phyloP scores from a whole-genome alignment of 2,888 invertebrate genomes.

The Deilephila porcellus region DNA sequence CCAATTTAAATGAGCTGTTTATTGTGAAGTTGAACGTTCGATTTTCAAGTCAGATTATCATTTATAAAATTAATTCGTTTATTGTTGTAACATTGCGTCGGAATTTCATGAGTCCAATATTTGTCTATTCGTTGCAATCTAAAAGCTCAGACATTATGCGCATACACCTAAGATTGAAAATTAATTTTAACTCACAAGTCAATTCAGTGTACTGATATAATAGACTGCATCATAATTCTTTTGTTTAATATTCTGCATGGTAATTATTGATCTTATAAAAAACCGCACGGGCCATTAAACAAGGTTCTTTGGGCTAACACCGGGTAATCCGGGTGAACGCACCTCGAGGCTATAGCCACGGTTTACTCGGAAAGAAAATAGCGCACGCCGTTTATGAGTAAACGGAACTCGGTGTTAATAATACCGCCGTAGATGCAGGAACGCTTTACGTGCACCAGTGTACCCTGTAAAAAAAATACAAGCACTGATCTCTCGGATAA shows the following conservation, averaged over 20 bases:
- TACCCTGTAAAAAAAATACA: slow-evolving; percentile 32
- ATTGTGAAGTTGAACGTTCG: no score
- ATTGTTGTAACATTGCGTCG: no score
- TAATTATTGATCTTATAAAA: slow-evolving; percentile 40
- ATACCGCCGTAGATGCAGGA: slow-evolving; percentile 50
- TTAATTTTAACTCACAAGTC: no score
- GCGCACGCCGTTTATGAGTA: slow-evolving; percentile 60
- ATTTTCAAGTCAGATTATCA: no score
- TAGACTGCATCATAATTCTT: neutral
- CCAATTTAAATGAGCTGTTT: no score
- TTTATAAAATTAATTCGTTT: no score
- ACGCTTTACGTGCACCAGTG: slow-evolving; percentile 40
- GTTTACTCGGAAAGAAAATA: slow-evolving; percentile 57
- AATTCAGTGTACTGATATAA: neutral
- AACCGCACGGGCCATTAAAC: slow-evolving; percentile 50
- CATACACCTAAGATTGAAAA: no score
- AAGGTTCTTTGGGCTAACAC: slow-evolving; percentile 53
- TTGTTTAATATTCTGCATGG: slow-evolving; percentile 11
- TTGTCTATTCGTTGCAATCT: no score
- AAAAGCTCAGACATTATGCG: no score
- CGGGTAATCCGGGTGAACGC: slow-evolving; percentile 54
- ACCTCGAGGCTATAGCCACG: slow-evolving; percentile 53
- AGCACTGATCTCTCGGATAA: slow-evolving; percentile 10
- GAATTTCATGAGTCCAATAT: no score
- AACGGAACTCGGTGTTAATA: slow-evolving; percentile 61